A percentile compares a stretch with the other conserved stretches of the same genome.
Evolutionary conservation across 2,888 invertebrate species (phyloP).

Genomic region (Dynastes hyllus): DNA sequence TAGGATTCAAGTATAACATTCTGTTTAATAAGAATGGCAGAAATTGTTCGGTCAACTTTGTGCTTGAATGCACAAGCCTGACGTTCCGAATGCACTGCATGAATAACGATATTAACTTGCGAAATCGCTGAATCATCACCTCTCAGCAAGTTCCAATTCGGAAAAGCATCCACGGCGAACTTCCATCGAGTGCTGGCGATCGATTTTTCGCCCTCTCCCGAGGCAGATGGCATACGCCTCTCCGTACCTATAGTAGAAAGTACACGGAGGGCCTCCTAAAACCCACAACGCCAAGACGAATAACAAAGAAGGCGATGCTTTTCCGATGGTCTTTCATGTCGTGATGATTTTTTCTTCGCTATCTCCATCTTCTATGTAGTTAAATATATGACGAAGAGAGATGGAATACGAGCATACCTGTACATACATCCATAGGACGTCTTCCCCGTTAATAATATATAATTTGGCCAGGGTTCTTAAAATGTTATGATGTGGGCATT

Average conservation of each 20-base stretch:
- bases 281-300: background rate
- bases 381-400: too few species aligned
- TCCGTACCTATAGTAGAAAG: background rate
- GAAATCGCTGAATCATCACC: conserved; percentile 56
- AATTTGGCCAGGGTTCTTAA: conserved; percentile 64
- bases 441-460: conserved; percentile 67
- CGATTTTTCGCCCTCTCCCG: conserved; percentile 31
- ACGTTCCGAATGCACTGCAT: too few species aligned
- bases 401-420: background rate
- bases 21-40: too few species aligned
- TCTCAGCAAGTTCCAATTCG: conserved; percentile 49
- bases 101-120: background rate
- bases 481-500: conserved; percentile 65
- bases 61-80: too few species aligned
- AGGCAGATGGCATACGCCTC: conserved; percentile 33
- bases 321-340: background rate
- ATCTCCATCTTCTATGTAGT: background rate
- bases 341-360: conserved; percentile 1
- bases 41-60: too few species aligned
- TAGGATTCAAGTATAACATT: too few species aligned
- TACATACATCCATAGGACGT: conserved; percentile 15
- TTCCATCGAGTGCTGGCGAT: conserved; percentile 20
- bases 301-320: background rate
- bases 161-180: conserved; percentile 8
- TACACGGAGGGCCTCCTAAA: background rate